Conservation (phyloP, 2,888 invertebrate genomes). For the Cosmopolites sordidus region DNA sequence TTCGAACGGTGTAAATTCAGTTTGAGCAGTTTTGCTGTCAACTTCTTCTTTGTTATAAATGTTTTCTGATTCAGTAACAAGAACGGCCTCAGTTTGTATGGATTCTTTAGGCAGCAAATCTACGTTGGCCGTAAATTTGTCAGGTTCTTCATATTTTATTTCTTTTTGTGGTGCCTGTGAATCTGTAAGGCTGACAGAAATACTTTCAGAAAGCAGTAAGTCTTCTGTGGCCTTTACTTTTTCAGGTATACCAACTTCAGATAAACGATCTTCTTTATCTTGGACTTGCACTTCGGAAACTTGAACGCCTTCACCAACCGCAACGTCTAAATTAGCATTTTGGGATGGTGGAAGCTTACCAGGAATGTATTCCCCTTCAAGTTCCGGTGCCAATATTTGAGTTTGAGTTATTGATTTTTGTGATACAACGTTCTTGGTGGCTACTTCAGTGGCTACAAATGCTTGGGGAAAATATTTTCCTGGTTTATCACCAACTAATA, state of each 20-base stretch:
- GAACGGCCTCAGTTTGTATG: constrained; percentile 56
- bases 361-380: constrained; percentile 59
- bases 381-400: constrained; percentile 63
- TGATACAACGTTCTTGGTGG: constrained; percentile 60
- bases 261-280: constrained; percentile 63
- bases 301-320: constrained; percentile 58
- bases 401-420: constrained; percentile 64
- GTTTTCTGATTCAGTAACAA: constrained; percentile 58
- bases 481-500: constrained; percentile 65
- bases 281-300: constrained; percentile 55
- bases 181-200: constrained; percentile 60
- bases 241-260: constrained; percentile 45
- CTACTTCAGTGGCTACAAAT: constrained; percentile 74
- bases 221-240: constrained; percentile 52
- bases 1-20: constrained; percentile 55
- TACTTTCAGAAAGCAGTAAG: constrained; percentile 51
- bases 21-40: constrained; percentile 48
- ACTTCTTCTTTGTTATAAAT: constrained; percentile 49
- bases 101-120: constrained; percentile 61
- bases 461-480: constrained; percentile 75
- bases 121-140: constrained; percentile 56
- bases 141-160: constrained; percentile 47
- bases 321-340: constrained; percentile 57
- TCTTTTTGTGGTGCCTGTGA: constrained; percentile 63
- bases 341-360: constrained; percentile 59